These are phyloP conservation scores for Acrobeloides nanus DNA, from an alignment of 2,888 invertebrate genomes.

Conservation along the genomic window DNA sequence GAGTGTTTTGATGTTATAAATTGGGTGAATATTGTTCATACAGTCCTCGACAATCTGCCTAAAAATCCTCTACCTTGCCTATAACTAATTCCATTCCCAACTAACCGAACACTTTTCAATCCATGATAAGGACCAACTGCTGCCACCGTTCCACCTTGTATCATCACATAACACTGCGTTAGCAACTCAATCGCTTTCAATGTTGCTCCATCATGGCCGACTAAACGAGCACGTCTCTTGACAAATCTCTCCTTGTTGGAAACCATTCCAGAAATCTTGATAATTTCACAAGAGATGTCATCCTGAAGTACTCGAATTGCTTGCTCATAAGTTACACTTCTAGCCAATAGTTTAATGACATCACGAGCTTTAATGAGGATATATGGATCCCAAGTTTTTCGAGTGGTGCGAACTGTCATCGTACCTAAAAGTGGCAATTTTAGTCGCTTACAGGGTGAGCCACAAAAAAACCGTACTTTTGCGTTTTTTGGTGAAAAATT, in stretches of 20 bases:
- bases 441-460: neutral
- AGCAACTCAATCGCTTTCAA: slow-evolving; percentile 87
- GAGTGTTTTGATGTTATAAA: slow-evolving; percentile 84
- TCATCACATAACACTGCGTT: slow-evolving; percentile 89
- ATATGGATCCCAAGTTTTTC: slow-evolving; percentile 95
- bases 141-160: slow-evolving; percentile 81
- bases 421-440: slow-evolving; percentile 58
- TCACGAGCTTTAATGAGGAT: slow-evolving; percentile 92
- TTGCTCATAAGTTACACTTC: slow-evolving; percentile 94
- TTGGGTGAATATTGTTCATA: slow-evolving; percentile 97
- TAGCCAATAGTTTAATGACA: slow-evolving; percentile 82
- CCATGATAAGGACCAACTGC: slow-evolving; percentile 92
- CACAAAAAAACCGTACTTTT: no score
- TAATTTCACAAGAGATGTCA: slow-evolving; percentile 84
- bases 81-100: neutral
- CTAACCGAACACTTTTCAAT: slow-evolving; percentile 57
- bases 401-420: slow-evolving; percentile 83
- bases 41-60: slow-evolving; percentile 81
- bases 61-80: slow-evolving; percentile 6
- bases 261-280: slow-evolving; percentile 85
- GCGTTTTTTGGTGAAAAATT: no score
- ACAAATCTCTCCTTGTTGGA: slow-evolving; percentile 72
- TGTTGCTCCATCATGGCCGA: slow-evolving; percentile 93
- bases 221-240: slow-evolving; percentile 82
- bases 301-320: slow-evolving; percentile 69